Evolutionary conservation across 1,140 invertebrate species (phyloP), one percentile per base, ranked within the genome.

Genomic region (Drosophila gunungcola): DNA sequence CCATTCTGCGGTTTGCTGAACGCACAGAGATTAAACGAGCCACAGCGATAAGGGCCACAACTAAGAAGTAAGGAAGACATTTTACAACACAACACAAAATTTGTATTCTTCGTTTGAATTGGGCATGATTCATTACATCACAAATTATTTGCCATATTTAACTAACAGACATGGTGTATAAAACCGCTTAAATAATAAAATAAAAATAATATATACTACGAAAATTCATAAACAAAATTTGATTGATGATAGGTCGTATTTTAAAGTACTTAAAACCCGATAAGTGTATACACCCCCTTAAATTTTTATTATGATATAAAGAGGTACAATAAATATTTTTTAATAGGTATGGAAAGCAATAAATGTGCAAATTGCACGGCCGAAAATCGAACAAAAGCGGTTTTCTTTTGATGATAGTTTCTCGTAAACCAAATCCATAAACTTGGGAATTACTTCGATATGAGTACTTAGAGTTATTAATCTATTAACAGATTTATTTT

Each of bases 1-100:
- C 46, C 49, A 73, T 57, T 79, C 62, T 80, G 81, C 51, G 81
- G 81, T 77, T 84, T 48, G 51, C 29, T 55, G 9, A 39, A 13
- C 43, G 36, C 34, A 21, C 41, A 11, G 12, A 53, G 62, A 12
- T 53, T 54, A 25, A 46, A 58, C 60, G 38, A 58, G 12, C 34
- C 12, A 7, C n/a, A 4, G 27, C 27, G 7, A 13, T 36, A 4
- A 5, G 16, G 16, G 16, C 56, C 29, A 60, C 16, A 21, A 21
- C 16, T 52, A 27, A 57, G 32, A 4, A 4, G 13, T n/a, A 21
- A 41, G 16, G 10, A 21, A 42, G 27, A 13, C 10, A 58, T 21
- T 42, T 32, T 39, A 16, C 5, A 6, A 2, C 7, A 32, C 7
- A 32, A 7, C 0, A 32, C 1, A 32, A 32, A 7, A 6, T 6